A percentile compares a stretch with the other conserved stretches of the same genome.
phyloP scores from a whole-genome alignment of 2,113 vertebrate genomes.

The Pelecanoides urinatrix region DNA sequence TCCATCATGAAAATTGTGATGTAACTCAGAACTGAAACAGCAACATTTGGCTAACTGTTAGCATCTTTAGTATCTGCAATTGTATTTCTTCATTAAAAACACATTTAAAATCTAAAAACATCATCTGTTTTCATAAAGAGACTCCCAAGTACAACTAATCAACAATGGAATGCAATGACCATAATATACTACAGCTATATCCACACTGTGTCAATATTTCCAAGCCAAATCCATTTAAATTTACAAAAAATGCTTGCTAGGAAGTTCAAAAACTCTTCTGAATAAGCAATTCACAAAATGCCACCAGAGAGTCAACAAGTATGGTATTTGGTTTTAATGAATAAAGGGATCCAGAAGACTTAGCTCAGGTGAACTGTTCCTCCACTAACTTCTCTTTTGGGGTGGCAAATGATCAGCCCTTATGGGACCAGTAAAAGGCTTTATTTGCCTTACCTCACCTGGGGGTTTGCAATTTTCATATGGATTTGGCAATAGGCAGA shows the following conservation, averaged over 20 bases:
- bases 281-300: neutral
- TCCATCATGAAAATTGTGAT: neutral
- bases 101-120: neutral
- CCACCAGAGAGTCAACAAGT: neutral
- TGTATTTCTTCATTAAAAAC: neutral
- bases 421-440: neutral
- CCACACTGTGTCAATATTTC: neutral
- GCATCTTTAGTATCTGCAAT: neutral
- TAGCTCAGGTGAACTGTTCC: neutral
- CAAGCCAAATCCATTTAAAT: neutral
- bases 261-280: neutral
- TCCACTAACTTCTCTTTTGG: neutral
- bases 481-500: neutral
- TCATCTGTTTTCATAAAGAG: neutral
- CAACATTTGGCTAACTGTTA: neutral
- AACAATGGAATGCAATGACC: neutral
- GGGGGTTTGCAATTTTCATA: neutral
- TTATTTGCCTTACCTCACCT: neutral
- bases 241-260: neutral
- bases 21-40: neutral
- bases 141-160: neutral
- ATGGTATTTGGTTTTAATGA: neutral
- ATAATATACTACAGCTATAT: neutral
- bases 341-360: neutral
- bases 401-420: neutral